Evolutionary conservation across 2,113 vertebrate genomes (phyloP), one percentile per base, ranked within the genome.

Genomic region (Lophius piscatorius): DNA sequence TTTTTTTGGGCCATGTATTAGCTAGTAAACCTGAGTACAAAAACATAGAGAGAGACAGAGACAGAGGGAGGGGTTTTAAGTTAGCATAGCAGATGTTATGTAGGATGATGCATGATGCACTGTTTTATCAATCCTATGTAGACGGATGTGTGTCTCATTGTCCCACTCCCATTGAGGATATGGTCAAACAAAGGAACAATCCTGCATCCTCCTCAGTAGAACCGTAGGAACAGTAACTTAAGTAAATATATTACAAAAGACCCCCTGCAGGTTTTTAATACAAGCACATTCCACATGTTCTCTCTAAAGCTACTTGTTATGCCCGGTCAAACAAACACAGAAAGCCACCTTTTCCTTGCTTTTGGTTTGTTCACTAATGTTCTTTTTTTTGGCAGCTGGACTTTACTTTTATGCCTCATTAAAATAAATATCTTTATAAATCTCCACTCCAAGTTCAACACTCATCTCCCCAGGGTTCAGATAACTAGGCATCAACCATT

Each of bases 171-270:
- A 68, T 76, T 41, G 54, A 88, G 87, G 89, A 90, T 87, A 46
- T 77, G 48, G 52, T 54, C 57, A 67, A 87, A 89, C 85, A 88
- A 90, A 86, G 70, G 70, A 88, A 86, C 84, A 75, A 86, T 90
- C 61, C 73, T 46, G 12, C 52, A 57, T 51, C 26, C 52, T 72
- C 67, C 45, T 75, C 16, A 13, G 62, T 51, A 80, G 58, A 77
- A 42, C 73, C 22, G 23, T 45, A 58, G 36, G 60, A 82, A 90
- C 88, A 90, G 86, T 86, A 41, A 38, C 46, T 62, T 52, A 41
- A 28, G 42, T 63, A 77, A 83, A 84, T 74, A 75, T 58, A 59
- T 63, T 63, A 64, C 52, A 76, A 47, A 51, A 42, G 40, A 28
- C 57, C 82, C 62, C 86, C 61, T 70, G 66, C 35, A 39, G 74